Percentiles rank a stretch among this genome's conserved stretches.
Evolutionary conservation across 2,113 vertebrate species (phyloP).

Genomic region (Condylura cristata): DNA sequence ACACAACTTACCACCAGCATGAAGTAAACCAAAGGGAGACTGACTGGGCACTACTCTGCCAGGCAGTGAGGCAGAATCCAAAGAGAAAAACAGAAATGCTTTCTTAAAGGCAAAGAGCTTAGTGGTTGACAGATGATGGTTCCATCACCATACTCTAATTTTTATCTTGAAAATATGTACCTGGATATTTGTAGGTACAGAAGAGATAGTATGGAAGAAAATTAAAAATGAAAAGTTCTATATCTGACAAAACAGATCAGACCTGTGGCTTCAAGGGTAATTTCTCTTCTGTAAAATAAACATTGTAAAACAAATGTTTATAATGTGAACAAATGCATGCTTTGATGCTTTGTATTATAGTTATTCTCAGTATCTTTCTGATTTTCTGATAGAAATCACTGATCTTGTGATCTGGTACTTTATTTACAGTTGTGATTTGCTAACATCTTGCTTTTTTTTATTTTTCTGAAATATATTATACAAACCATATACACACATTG

Average conservation of each 20-base stretch:
- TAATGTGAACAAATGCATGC: no score
- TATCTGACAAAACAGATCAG: background rate
- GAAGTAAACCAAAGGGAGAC: constrained; percentile 63
- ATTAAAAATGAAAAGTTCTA: background rate
- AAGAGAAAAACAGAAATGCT: background rate
- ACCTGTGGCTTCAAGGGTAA: background rate
- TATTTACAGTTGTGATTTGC: background rate
- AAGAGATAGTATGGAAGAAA: background rate
- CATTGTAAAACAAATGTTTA: background rate
- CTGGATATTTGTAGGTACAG: background rate
- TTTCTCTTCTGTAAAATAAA: constrained; percentile 5
- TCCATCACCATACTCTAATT: background rate
- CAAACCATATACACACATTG: constrained; percentile 1
- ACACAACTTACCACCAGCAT: constrained; percentile 70
- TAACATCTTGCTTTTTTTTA: background rate
- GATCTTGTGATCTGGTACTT: background rate
- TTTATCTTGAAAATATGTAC: constrained; percentile 2
- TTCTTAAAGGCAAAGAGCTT: background rate
- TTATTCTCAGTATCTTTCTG: background rate
- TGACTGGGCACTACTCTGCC: background rate
- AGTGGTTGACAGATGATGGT: background rate
- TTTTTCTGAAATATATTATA: background rate
- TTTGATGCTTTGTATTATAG: background rate
- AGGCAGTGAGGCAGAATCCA: background rate
- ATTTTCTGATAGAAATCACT: background rate